Base-by-base conservation (phyloP, 2,888 invertebrate species). In the Marasmarcha lunaedactyla region DNA sequence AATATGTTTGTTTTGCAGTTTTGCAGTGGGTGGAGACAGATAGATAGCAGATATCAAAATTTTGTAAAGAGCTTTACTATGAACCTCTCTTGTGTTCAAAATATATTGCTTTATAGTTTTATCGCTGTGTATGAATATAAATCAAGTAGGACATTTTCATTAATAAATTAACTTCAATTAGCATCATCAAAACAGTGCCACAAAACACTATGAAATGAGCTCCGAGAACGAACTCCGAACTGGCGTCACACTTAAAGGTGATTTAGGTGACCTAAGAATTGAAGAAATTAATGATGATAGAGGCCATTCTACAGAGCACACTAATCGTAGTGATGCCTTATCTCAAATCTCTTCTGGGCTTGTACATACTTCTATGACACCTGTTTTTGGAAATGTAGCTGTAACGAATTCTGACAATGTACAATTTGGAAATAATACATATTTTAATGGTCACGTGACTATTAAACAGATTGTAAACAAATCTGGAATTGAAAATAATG, bases 401-500 rank as follows among this genome's bases (percentile, higher is more conserved):
- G 86, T 92, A 1, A 84, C 81, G 20, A 87, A 90, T 52, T 91
- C 91, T 0, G 86, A 86, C 15, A 89, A 91, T 60, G 88, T 92
- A 1, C 90, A 90, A 47, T 88, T 93, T 50, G 93, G 92, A 0
- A 90, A 90, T 52, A 91, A 89, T 53, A 90, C 90, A 3, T 88
- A 89, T 55, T 91, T 91, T 56, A 89, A 91, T 57, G 92, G 92
- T 4, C 91, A 91, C 35, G 91, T 92, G 11, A 90, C 89, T 25
- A 91, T 92, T 50, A 91, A 90, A 58, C 91, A 91, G 61, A 85
- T 91, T 47, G 79, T 91, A 40, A 87, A 61, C 42, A 61, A 61
- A 45, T 41, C 55, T 27, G 79, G 76, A 4, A 45, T 71, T 27
- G 77, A 73, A 7, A 81, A 83, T 52, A 47, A 50, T 15, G 63